A percentile compares a stretch with the other conserved stretches of the same genome.
phyloP scores from a whole-genome alignment of 2,113 vertebrate genomes.

The Bos javanicus region DNA sequence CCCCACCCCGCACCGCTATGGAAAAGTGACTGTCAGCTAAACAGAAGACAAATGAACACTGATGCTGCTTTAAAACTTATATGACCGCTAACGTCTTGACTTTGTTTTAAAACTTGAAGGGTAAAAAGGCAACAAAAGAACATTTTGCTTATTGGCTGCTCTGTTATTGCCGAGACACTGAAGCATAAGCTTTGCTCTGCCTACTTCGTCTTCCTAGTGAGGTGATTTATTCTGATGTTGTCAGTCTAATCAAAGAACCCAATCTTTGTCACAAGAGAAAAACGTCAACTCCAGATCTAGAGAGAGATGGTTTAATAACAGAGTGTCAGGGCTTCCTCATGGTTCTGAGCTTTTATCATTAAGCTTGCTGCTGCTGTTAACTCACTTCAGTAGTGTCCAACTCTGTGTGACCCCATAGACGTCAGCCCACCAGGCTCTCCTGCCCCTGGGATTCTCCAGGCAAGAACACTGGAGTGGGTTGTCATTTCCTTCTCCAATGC shows the following conservation, averaged over 20 bases:
- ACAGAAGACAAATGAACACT: not conserved
- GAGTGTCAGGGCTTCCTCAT: constrained; percentile 12
- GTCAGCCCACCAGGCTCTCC: no score
- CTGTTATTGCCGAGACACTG: not conserved
- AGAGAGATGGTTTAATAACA: constrained; percentile 57
- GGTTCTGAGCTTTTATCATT: constrained; percentile 54
- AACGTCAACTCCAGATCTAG: constrained; percentile 61
- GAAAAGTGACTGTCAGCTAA: not conserved
- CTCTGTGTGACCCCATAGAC: no score
- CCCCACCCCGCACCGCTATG: not conserved
- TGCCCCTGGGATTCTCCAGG: no score
- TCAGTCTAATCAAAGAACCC: constrained; percentile 62
- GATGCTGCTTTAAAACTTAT: not conserved
- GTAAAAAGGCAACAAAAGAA: not conserved
- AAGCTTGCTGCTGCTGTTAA: not conserved
- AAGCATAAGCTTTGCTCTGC: not conserved
- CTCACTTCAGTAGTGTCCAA: no score
- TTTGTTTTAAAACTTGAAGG: not conserved
- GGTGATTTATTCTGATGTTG: constrained; percentile 66
- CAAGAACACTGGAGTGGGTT: no score
- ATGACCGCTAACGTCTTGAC: not conserved
- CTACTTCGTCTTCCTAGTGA: not conserved
- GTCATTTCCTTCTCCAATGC: no score
- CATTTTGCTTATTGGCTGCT: not conserved
- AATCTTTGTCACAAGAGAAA: constrained; percentile 58